Evolutionary conservation across 1,140 invertebrate genomes (phyloP), one percentile per base, ranked within the genome.

Genomic region (Mya arenaria): DNA sequence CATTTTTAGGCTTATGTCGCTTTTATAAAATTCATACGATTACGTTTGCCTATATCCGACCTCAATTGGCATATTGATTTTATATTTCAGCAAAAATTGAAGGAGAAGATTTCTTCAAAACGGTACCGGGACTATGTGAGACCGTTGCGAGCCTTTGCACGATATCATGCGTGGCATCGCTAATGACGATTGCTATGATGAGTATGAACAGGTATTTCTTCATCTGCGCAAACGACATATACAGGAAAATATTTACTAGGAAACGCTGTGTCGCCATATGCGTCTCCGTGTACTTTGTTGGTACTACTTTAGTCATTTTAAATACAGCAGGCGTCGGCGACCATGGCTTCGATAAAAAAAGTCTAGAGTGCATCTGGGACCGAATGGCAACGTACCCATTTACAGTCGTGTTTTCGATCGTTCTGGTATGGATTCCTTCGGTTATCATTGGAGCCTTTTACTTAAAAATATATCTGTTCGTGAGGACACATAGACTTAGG

Each of bases 191-290:
- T 17, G 84, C 84, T 1, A 71, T 81, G 10, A 83, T 91, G 32
- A 88, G 84, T 68, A 80, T 88, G 34, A 91, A 90, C 75, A 63
- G 89, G 28, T 91, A 88, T 71, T 41, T 91, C 23, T 84, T 86
- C 41, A 91, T 91, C 37, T 89, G 88, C 44, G 55, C 6, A 86
- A 39, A 52, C 74, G 87, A 28, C 34, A n/a, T n/a, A n/a, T 91
- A 91, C 74, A 44, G 58, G 0, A 85, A 58, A 37, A 81, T 89
- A 32, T 91, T 90, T 73, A 90, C 83, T 1, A 72, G 73, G 23
- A 60, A 63, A n/a, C 84, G 84, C 17, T 86, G 82, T 56, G 32
- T 89, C 23, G 15, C 73, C 19, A 84, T 85, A 32, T 89, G 87
- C 48, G 28, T 82, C 5, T 55, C 58, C 25, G 68, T 88, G 8